Evolutionary conservation across 2,888 invertebrate genomes (phyloP), one percentile per base, ranked within the genome.

Genomic region (Drosophila kanekoi): DNA sequence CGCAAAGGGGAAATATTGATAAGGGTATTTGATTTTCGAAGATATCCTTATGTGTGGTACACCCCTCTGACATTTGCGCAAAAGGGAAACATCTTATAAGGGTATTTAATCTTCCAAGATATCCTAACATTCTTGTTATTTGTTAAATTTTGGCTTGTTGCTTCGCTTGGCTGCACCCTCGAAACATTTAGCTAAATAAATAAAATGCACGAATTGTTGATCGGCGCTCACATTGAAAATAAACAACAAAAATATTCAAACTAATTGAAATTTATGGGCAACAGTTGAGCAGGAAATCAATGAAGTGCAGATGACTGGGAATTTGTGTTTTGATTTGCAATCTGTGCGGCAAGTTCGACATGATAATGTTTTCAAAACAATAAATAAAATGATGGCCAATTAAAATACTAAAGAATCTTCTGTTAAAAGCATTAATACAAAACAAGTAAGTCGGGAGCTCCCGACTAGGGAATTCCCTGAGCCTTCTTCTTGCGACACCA

Each of bases 181-280:
- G 13, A 18, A 60, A 60, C 44, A 48, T 18, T 62, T 23, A 48
- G 49, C 33, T 43, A 47, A 56, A 76, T 59, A 73, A 64, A 74
- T 77, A 63, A 63, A 72, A 60, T 62, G 61, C 58, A 62, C 52
- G 41, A 74, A 58, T 59, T 67, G 67, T 67, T 63, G 61, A 37
- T 61, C 37, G 10, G 9, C 35, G 10, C 28, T 18, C 14, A 40
- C 51, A 66, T 54, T 53, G 23, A 45, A 60, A 60, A 62, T 68
- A 54, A 70, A 52, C 59, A 62, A 56, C 5, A 52, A 56, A 52
- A 56, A 71, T 49, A 45, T 16, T 37, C 37, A 16, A 62, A 43
- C 43, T 75, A 49, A 74, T 74, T 74, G 71, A 70, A 76, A 75
- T 73, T 75, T 70, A 70, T 48, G 59, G 49, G 60, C 57, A 53